These are phyloP conservation scores for Henricia sp. DNA, from an alignment of 53 echinoderm and acorn worm species.

Conservation along the genomic window DNA sequence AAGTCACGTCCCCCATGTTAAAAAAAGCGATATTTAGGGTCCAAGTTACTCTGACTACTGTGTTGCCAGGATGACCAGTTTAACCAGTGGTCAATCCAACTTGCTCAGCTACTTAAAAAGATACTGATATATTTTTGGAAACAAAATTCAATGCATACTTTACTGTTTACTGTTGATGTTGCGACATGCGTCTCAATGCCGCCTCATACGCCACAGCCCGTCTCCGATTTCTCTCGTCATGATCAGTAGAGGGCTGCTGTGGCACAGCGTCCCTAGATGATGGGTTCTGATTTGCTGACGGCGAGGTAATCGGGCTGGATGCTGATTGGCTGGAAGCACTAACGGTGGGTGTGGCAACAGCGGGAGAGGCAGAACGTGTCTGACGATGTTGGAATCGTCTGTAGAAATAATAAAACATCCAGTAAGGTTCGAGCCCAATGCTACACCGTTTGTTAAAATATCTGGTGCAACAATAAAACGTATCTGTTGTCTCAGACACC, in stretches of 20 bases:
- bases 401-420: background rate
- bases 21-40: too few relatives aligned
- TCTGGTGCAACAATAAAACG: too few relatives aligned
- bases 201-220: conserved; percentile 80
- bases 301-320: background rate
- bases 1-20: too few relatives aligned
- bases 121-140: too few relatives aligned
- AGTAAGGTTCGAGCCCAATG: too few relatives aligned
- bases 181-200: conserved; percentile 78
- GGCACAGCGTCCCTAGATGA: conserved; percentile 16
- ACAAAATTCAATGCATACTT: too few relatives aligned
- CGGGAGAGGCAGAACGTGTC: conserved; percentile 14
- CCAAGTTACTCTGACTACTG: too few relatives aligned
- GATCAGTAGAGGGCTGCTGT: conserved; percentile 11
- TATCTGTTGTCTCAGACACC: too few relatives aligned
- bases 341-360: background rate
- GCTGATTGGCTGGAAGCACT: conserved; percentile 46
- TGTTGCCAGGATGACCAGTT: too few relatives aligned
- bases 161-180: conserved; percentile 54
- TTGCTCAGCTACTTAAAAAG: too few relatives aligned
- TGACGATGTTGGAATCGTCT: conserved; percentile 34
- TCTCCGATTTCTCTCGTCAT: conserved; percentile 59
- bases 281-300: conserved; percentile 36
- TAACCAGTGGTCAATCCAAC: background rate
- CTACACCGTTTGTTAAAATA: too few relatives aligned